Evolutionary conservation across 1,140 invertebrate genomes (phyloP).

Genomic region (Cyclargus thomasi): DNA sequence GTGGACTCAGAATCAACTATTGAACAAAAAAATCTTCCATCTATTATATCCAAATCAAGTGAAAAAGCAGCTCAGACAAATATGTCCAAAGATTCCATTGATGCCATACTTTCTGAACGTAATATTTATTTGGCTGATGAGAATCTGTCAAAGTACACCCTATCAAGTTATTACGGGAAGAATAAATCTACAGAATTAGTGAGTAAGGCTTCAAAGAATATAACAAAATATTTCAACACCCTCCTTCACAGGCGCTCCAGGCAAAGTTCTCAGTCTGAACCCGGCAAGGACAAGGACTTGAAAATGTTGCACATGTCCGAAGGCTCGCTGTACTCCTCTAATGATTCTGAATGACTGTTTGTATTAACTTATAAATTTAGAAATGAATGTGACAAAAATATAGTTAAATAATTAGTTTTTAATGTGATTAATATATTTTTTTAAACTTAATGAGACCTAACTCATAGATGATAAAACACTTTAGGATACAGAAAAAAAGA

Average conservation of each 20-base stretch:
- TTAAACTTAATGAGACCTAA: neutral
- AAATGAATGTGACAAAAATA: no score
- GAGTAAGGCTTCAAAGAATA: constrained; percentile 54
- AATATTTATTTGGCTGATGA: constrained; percentile 44
- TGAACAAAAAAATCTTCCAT: neutral
- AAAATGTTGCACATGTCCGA: constrained; percentile 56
- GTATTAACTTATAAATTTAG: no score
- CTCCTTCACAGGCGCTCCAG: constrained; percentile 40
- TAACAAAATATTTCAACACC: constrained; percentile 46
- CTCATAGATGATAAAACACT: neutral
- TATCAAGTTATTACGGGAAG: constrained; percentile 33
- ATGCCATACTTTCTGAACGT: constrained; percentile 52
- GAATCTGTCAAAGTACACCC: constrained; percentile 50
- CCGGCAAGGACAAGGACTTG: constrained; percentile 42
- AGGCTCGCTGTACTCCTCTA: constrained; percentile 46
- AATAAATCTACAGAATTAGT: constrained; percentile 34
- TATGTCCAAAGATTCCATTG: constrained; percentile 61
- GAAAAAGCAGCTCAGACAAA: constrained; percentile 49
- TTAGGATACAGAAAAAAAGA: constrained; percentile 5
- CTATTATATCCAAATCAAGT: constrained; percentile 25
- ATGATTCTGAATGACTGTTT: constrained; percentile 37
- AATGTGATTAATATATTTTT: neutral
- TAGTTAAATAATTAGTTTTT: no score
- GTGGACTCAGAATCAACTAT: neutral
- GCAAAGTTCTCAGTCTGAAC: constrained; percentile 41